Evolutionary conservation across 2,113 vertebrate species (phyloP), one percentile per base, ranked within the genome.

Genomic region (Thunnus thynnus): DNA sequence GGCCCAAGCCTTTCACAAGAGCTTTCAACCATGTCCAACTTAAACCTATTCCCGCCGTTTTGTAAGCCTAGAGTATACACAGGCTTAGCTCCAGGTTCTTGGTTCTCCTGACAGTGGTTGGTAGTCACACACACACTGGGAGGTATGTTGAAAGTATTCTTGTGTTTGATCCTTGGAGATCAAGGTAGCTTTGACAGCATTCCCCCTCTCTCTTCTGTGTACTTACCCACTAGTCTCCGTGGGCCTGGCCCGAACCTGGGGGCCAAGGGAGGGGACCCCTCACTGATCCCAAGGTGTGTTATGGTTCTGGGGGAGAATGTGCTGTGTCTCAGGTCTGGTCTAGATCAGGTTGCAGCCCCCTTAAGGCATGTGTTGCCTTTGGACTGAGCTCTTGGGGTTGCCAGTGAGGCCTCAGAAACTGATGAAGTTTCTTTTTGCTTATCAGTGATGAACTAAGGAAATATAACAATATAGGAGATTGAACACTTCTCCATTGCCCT

Each of bases 311-410:
- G 60, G 66, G 84, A 90, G 85, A 90, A 84, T 89, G 80, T 86
- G 83, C 89, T 89, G 89, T 11, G 81, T 91, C 83, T 84, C 67
- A 83, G 82, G 77, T 92, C 77, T 92, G 85, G 61, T 84, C 54
- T 14, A 52, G 84, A 88, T 93, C 88, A 90, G 76, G 88, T 94
- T 92, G 48, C 86, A 75, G 5, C 52, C 52, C 70, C 3, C 72
- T 22, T 30, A 55, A 76, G 54, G 68, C 47, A 57, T 67, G 76
- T 89, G 66, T 90, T 93, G 80, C 52, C 46, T 83, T 88, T 88
- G 84, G 83, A 75, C 13, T 52, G 12, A 62, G 57, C 11, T 44
- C 75, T 72, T 80, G 65, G 60, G 65, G 32, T 75, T 89, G 47
- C 36, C 36, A 55, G 60, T 76, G 63, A 61, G 58, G 36, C 46